Evolutionary conservation across 1,140 invertebrate genomes (phyloP).

Genomic region (Lepidurus apus): DNA sequence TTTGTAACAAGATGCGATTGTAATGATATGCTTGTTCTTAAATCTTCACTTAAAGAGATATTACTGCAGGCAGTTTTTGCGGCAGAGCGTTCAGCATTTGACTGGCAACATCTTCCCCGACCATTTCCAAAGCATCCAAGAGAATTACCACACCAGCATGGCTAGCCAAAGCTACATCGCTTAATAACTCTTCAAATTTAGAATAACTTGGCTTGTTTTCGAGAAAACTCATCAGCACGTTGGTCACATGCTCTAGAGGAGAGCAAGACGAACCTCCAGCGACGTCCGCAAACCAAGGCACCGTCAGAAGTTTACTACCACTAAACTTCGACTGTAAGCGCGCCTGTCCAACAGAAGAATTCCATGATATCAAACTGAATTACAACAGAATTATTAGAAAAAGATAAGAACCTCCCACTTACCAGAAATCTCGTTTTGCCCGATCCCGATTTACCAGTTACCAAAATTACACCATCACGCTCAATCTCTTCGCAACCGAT

Average conservation of each 20-base stretch:
- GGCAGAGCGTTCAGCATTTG: background rate
- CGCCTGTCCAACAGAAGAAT: background rate
- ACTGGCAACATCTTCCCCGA: background rate
- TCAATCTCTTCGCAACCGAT: background rate
- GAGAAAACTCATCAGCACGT: background rate
- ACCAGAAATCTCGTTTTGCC: conserved; percentile 3
- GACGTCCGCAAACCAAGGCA: background rate
- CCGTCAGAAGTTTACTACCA: background rate
- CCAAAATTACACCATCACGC: background rate
- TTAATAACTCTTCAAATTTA: background rate
- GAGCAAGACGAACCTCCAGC: background rate
- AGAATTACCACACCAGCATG: background rate
- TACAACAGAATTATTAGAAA: background rate
- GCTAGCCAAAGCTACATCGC: background rate
- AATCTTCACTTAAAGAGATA: background rate
- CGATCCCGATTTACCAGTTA: background rate
- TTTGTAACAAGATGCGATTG: background rate
- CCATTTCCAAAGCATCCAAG: background rate
- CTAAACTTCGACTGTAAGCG: background rate
- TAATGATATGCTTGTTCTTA: background rate
- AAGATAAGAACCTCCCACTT: background rate
- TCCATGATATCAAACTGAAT: background rate
- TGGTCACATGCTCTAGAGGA: conserved; percentile 1
- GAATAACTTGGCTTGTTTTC: background rate
- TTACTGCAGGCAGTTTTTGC: background rate